Evolutionary conservation across 1,140 invertebrate genomes (phyloP), one percentile per base, ranked within the genome.

Genomic region (Penaeus chinensis): DNA sequence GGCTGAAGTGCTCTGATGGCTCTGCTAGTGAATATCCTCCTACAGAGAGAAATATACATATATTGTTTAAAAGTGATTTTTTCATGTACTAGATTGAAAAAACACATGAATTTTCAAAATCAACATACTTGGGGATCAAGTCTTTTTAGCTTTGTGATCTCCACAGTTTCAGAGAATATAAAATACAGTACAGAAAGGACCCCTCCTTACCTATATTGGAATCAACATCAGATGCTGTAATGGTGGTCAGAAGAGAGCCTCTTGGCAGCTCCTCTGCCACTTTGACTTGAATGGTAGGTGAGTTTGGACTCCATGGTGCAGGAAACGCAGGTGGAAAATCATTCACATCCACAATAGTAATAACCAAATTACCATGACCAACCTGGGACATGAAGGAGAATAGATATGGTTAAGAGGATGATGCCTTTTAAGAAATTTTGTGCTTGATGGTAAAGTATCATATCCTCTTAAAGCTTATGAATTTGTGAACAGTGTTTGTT

Each of bases 291-390:
- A 93, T 91, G 95, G 96, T 74, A 92, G 93, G 11, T 95, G 95
- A 91, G 94, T 94, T 90, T 10, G 94, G 93, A 1, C 95, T 96
- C 95, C 96, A 96, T 0, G 96, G 95, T 78, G 94, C 93, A 82
- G 93, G 91, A 90, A 96, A 96, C 88, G 92, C 92, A 18, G 95
- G 95, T 5, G 94, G 92, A 87, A 94, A 93, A 89, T 95, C 94
- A 91, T 96, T 96, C 24, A 95, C 95, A 91, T 98, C 97, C 61
- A 97, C 95, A 71, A 98, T 96, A 3, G 95, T 97, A 42, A 98
- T 95, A 84, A 97, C 95, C 10, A 98, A 92, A 81, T 95, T 94
- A 47, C 96, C 96, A 5, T 77, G 83, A 87, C 95, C 96, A 91
- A 96, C 95, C 91, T 98, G 97, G 10, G 95, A 27, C 24, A 84